Conservation (phyloP, 2,888 invertebrate species). For the Torymus aiolomorphi region DNA sequence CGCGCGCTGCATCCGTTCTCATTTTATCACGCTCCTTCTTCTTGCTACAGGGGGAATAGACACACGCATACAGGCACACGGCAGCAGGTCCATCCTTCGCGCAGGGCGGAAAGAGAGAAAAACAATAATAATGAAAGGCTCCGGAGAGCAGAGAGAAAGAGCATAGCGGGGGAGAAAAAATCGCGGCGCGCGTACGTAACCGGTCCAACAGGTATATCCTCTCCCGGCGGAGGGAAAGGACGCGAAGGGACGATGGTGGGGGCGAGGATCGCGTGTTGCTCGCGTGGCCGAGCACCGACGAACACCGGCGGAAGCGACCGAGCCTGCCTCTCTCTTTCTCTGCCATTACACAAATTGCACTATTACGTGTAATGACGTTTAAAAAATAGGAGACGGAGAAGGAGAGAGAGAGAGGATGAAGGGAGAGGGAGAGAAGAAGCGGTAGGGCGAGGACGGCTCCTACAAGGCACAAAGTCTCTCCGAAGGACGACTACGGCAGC, state of each 20-base stretch:
- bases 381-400: slow-evolving; percentile 58
- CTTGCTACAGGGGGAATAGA: slow-evolving; percentile 1
- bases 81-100: background rate
- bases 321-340: slow-evolving; percentile 50
- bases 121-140: slow-evolving; percentile 37
- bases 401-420: slow-evolving; percentile 6
- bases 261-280: slow-evolving; percentile 73
- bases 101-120: slow-evolving; percentile 10
- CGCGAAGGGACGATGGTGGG: slow-evolving; percentile 26
- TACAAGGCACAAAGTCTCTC: slow-evolving; percentile 29
- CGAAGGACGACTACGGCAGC: slow-evolving; percentile 31
- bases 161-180: background rate
- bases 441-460: slow-evolving; percentile 13
- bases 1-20: slow-evolving; percentile 51
- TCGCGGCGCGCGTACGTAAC: slow-evolving; percentile 59
- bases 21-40: slow-evolving; percentile 56
- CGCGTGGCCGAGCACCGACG: slow-evolving; percentile 73
- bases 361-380: slow-evolving; percentile 70
- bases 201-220: slow-evolving; percentile 67
- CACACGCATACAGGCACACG: background rate
- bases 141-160: slow-evolving; percentile 10
- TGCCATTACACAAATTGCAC: slow-evolving; percentile 73
- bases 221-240: slow-evolving; percentile 1
- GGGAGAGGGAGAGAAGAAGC: slow-evolving; percentile 19
- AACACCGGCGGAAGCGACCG: slow-evolving; percentile 66